phyloP scores from a whole-genome alignment of 2,797 vertebrate species.

The Alcedo quadribrachys region DNA sequence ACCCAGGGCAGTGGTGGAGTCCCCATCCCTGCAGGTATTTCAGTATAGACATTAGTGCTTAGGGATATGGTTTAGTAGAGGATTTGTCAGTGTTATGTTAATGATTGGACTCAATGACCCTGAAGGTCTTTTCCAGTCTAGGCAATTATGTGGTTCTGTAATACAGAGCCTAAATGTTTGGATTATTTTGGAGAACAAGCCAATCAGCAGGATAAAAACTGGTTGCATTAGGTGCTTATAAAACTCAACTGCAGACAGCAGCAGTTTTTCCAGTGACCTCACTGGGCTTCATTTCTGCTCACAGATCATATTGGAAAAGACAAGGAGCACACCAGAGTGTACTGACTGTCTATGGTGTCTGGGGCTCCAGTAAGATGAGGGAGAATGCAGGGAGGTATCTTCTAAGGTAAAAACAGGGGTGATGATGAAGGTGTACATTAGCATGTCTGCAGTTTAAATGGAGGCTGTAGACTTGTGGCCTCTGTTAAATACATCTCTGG shows the following conservation, averaged over 20 bases:
- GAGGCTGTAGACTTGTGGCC: not conserved
- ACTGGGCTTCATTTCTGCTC: not conserved
- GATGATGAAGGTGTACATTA: not conserved
- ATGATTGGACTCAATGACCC: too few relatives aligned
- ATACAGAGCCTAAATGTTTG: rapidly evolving
- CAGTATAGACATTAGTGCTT: too few relatives aligned
- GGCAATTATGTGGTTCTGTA: too few relatives aligned
- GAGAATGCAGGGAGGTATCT: not conserved
- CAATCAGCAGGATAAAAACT: not conserved
- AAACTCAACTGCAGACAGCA: not conserved
- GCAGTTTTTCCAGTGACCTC: not conserved
- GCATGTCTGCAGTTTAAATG: not conserved
- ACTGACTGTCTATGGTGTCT: not conserved
- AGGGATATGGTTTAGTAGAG: too few relatives aligned
- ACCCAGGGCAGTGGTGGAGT: too few relatives aligned
- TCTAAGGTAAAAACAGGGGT: not conserved
- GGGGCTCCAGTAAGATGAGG: not conserved
- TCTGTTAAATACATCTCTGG: not conserved
- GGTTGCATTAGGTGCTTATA: not conserved
- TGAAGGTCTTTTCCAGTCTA: too few relatives aligned
- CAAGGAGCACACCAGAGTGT: rapidly evolving
- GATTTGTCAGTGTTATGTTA: too few relatives aligned
- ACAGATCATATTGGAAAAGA: rapidly evolving
- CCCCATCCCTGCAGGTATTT: too few relatives aligned
- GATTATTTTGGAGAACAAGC: not conserved